A percentile compares a stretch with the other conserved stretches of the same genome.
These are phyloP conservation scores for Acrobasis suavella DNA, from an alignment of 2,888 invertebrate species.

Conservation along the genomic window DNA sequence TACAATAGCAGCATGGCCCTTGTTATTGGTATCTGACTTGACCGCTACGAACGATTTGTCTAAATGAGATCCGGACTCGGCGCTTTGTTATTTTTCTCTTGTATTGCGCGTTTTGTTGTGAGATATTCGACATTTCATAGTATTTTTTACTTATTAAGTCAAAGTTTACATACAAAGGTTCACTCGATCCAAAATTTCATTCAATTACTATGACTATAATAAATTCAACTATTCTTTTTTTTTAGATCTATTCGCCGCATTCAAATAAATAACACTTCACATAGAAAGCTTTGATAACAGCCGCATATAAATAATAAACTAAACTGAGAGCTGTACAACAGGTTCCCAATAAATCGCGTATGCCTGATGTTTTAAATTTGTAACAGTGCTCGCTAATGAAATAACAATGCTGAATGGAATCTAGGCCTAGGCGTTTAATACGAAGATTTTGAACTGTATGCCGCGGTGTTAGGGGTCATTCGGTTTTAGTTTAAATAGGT, in stretches of 20 bases:
- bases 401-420: slow-evolving; percentile 55
- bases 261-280: background rate
- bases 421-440: slow-evolving; percentile 44
- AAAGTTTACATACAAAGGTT: background rate
- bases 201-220: no score
- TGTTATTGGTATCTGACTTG: slow-evolving; percentile 81
- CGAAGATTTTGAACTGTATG: slow-evolving; percentile 43
- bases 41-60: slow-evolving; percentile 81
- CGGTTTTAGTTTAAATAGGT: slow-evolving; percentile 42
- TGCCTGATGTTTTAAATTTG: slow-evolving; percentile 35
- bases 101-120: slow-evolving; percentile 33
- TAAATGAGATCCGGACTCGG: slow-evolving; percentile 78
- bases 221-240: no score
- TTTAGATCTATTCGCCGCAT: background rate
- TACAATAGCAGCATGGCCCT: slow-evolving; percentile 79
- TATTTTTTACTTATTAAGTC: background rate
- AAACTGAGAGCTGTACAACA: background rate
- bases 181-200: no score
- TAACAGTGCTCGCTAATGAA: slow-evolving; percentile 55
- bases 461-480: slow-evolving; percentile 36
- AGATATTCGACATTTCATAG: background rate
- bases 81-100: slow-evolving; percentile 70
- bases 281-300: background rate
- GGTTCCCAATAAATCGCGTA: slow-evolving; percentile 19
- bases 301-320: slow-evolving; percentile 9